phyloP scores from a whole-genome alignment of 1,140 invertebrate genomes.

The Micrasema minimum region DNA sequence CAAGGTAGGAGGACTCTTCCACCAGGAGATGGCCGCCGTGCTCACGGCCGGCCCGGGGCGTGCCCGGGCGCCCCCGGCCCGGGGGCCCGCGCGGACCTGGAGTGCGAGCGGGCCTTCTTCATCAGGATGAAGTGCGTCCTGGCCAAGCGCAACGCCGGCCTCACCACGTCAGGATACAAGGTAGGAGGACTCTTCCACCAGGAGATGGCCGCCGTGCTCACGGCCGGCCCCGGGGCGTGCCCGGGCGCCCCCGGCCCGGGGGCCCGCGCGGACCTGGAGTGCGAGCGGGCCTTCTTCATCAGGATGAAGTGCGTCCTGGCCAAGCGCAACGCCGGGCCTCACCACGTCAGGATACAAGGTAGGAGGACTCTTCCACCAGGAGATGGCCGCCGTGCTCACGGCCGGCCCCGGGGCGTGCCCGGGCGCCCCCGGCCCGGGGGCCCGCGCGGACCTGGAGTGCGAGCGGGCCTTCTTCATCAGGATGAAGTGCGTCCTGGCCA shows the following conservation, averaged over 20 bases:
- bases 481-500: conserved; percentile 97
- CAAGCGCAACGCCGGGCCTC: conserved; percentile 95
- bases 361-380: no score
- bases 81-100: conserved; percentile 9
- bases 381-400: conserved; percentile 89
- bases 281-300: conserved; percentile 91
- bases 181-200: no score
- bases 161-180: conserved; percentile 95
- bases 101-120: conserved; percentile 91
- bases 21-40: conserved; percentile 93
- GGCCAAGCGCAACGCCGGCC: conserved; percentile 96
- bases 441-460: no score
- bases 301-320: conserved; percentile 97
- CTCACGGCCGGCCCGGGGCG: conserved; percentile 71
- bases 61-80: conserved; percentile 53
- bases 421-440: conserved; percentile 35
- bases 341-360: conserved; percentile 96
- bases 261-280: no score
- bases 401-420: conserved; percentile 64
- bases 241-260: conserved; percentile 46
- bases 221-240: conserved; percentile 68
- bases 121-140: conserved; percentile 97
- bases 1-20: no score
- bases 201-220: conserved; percentile 89
- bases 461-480: conserved; percentile 91